Base-by-base conservation (phyloP, 2,113 vertebrate species). In the Rhea pennata region DNA sequence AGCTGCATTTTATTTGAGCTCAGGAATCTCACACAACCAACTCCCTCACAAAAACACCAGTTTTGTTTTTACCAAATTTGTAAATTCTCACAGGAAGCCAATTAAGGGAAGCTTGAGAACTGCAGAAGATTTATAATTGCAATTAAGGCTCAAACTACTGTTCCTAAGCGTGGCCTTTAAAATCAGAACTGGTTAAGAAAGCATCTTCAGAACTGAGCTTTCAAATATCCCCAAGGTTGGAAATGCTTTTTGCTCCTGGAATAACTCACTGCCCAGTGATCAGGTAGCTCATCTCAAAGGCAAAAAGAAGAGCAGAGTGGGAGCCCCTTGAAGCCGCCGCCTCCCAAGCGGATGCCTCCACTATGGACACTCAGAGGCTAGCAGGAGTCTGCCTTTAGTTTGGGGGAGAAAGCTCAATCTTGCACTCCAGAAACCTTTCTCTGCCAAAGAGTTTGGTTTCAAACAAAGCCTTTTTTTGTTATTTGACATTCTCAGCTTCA, bases 41-140 rank as follows among this genome's bases (percentile, higher is more conserved):
- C 74, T 91, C 83, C 81, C 66, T 33, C 51, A 61, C 70, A 81
- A 67, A 75, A 51, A 2, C 78, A 12, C 72, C 53, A 24, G 66
- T 58, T 87, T 79, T 92, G 96, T 39, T 82, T 70, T 42, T 31
- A 79, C 12, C 89, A 44, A 91, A 91, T 61, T 94, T 91, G 93
- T 79, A 62, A 78, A 83, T 69, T 96, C 29, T 73, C 88, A 93
- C 94, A 95, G 94, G 91, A 95, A 94, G 84, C 81, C 94, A 95
- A 93, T 95, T 95, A 94, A 61, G 54, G 71, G 58, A 48, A 90
- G 93, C 44, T 84, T 92, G 91, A 87, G 84, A 93, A 90, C 89
- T 89, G 92, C 90, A 89, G 87, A 93, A 91, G 91, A 89, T 87
- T 93, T 88, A 39, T 87, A 91, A 95, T 86, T 95, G 89, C 84